phyloP scores from a whole-genome alignment of 2,888 invertebrate species.

The Heliconius ethilla region DNA sequence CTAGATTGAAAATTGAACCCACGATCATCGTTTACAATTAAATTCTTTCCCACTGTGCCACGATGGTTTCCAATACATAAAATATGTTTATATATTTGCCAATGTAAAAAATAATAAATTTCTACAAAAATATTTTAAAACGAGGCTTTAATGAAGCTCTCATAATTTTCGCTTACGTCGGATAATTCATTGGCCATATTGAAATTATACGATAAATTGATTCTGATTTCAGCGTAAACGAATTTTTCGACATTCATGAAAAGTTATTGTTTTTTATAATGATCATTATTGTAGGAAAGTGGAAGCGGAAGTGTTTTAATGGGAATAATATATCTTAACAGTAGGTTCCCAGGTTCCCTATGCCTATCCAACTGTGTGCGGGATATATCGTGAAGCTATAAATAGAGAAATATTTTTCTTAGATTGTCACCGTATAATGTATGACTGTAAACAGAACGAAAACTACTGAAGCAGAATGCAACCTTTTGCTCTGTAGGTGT shows the following conservation, averaged over 20 bases:
- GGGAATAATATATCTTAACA: no score
- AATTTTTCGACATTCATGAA: conserved; percentile 28
- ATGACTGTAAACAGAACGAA: no score
- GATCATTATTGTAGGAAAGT: not conserved
- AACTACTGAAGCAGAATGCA: no score
- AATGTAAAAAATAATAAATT: not conserved
- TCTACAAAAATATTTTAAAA: conserved; percentile 16
- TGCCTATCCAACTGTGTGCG: no score
- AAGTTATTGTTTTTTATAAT: conserved; percentile 20
- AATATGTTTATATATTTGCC: no score
- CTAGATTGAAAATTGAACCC: not conserved
- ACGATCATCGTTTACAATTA: not conserved
- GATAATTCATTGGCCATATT: conserved; percentile 29
- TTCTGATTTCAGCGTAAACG: conserved; percentile 21
- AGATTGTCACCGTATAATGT: no score
- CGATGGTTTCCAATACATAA: no score
- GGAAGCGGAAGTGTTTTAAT: not conserved
- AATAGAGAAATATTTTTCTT: no score
- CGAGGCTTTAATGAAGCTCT: conserved; percentile 25
- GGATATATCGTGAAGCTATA: no score
- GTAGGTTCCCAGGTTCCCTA: no score
- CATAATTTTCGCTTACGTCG: conserved; percentile 22
- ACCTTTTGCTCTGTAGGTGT: no score
- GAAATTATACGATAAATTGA: conserved; percentile 26
- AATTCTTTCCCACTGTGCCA: no score